These are phyloP conservation scores for Cotesia glomerata DNA, from an alignment of 1,140 invertebrate species.

Conservation along the genomic window DNA sequence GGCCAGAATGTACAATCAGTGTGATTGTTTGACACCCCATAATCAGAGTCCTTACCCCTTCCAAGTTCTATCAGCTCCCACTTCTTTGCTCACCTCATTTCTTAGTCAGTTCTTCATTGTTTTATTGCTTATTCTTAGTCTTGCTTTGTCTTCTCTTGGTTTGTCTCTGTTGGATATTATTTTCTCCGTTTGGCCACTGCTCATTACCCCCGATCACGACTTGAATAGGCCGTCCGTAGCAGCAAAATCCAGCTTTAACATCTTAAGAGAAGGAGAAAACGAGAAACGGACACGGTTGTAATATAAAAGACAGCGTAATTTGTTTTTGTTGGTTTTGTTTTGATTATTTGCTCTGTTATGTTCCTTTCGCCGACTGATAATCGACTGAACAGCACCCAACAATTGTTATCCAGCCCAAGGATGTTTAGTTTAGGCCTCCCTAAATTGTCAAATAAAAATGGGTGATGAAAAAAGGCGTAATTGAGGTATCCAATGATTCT, in stretches of 20 bases:
- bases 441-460: too few species aligned
- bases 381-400: too few species aligned
- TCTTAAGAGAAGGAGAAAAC: conserved; percentile 39
- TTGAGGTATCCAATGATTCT: too few species aligned
- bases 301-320: conserved; percentile 55
- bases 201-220: conserved; percentile 63
- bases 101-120: conserved; percentile 39
- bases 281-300: conserved; percentile 60
- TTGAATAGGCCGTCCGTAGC: conserved; percentile 47
- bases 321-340: neutral
- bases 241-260: neutral
- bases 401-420: too few species aligned
- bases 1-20: conserved; percentile 62
- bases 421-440: too few species aligned
- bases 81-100: conserved; percentile 28
- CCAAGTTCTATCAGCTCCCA: neutral
- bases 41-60: conserved; percentile 59
- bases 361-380: neutral
- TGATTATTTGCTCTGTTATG: neutral
- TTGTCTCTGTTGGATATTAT: neutral
- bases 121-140: conserved; percentile 17
- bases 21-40: conserved; percentile 66
- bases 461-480: too few species aligned
- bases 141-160: neutral
- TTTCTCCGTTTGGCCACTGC: conserved; percentile 17